phyloP scores from a whole-genome alignment of 2,888 invertebrate genomes.

The Metopia argyrocephala region DNA sequence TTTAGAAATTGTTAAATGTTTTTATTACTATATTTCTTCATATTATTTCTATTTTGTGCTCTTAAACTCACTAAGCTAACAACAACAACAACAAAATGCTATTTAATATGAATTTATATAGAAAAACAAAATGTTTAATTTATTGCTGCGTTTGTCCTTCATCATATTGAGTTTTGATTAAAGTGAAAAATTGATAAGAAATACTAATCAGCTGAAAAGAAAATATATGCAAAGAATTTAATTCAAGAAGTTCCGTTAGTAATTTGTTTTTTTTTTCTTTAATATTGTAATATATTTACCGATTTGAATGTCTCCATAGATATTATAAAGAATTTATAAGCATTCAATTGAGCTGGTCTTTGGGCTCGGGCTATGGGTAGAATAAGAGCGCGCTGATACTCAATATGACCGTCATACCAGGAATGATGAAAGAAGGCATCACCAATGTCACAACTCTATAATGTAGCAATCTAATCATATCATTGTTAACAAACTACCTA shows the following conservation, averaged over 20 bases:
- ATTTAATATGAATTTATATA: too few relatives aligned
- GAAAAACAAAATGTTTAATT: too few relatives aligned
- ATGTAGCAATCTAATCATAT: background rate
- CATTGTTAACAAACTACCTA: background rate
- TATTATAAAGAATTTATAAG: conserved; percentile 67
- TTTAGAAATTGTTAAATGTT: too few relatives aligned
- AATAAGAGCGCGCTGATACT: conserved; percentile 65
- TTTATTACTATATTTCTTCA: too few relatives aligned
- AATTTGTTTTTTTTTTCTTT: background rate
- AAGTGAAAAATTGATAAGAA: conserved; percentile 68
- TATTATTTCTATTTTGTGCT: too few relatives aligned
- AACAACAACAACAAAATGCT: too few relatives aligned
- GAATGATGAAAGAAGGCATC: conserved; percentile 65
- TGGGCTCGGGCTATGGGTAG: conserved; percentile 65
- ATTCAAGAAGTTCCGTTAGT: background rate
- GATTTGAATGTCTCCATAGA: conserved; percentile 68
- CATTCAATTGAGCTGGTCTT: conserved; percentile 65
- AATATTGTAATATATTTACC: conserved; percentile 43
- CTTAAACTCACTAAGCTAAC: too few relatives aligned
- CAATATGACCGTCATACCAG: conserved; percentile 65
- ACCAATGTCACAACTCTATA: conserved; percentile 65
- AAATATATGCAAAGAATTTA: background rate
- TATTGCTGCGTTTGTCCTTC: too few relatives aligned
- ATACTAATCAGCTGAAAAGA: conserved; percentile 63
- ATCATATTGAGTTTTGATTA: conserved; percentile 63